These are phyloP conservation scores for Eudasyphora cyanicolor DNA, from an alignment of 2,888 invertebrate genomes.

Conservation along the genomic window DNA sequence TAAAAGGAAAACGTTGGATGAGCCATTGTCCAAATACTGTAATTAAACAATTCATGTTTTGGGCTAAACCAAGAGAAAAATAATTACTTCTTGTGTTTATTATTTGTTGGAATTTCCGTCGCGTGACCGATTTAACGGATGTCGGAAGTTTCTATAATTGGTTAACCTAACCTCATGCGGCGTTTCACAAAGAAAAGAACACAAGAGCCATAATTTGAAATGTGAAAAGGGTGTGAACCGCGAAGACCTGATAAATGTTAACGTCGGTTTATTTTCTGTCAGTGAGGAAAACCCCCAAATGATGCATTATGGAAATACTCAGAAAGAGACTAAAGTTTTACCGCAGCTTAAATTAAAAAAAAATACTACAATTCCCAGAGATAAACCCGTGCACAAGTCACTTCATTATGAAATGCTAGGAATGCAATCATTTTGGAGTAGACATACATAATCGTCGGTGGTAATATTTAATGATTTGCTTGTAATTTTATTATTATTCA, in stretches of 20 bases:
- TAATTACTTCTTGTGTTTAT: background rate
- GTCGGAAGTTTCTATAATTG: background rate
- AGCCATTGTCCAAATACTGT: background rate
- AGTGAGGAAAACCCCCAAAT: background rate
- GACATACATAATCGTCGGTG: background rate
- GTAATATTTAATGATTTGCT: background rate
- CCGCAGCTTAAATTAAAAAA: background rate
- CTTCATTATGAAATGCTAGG: background rate
- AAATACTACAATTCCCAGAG: background rate
- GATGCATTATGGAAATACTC: background rate
- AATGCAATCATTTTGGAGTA: background rate
- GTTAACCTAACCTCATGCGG: background rate
- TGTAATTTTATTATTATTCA: background rate
- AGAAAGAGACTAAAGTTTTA: background rate
- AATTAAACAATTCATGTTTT: background rate
- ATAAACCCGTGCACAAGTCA: background rate
- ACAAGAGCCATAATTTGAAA: background rate
- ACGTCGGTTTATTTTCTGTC: background rate
- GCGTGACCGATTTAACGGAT: background rate
- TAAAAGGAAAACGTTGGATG: background rate
- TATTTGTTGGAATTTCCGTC: background rate
- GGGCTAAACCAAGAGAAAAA: background rate
- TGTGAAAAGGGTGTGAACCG: background rate
- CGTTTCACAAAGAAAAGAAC: background rate
- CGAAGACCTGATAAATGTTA: background rate